phyloP scores from a whole-genome alignment of 37 sponge, comb jelly and placozoan genomes.

The Eunapius fragilis region DNA sequence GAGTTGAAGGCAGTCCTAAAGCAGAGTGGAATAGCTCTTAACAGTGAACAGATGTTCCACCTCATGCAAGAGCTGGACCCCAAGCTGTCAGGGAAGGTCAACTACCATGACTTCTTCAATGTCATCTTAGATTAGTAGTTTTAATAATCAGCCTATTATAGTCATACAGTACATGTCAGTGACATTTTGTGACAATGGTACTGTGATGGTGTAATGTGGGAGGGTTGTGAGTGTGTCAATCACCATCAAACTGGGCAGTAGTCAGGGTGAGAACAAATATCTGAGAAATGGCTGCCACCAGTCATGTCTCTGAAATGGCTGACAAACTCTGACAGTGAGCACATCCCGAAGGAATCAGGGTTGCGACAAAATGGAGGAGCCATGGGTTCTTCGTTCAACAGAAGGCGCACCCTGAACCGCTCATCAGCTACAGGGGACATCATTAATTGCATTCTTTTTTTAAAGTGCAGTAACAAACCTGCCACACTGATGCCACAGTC shows the following conservation, averaged over 20 bases:
- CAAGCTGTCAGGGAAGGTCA: conserved; percentile 23
- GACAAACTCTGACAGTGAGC: background rate
- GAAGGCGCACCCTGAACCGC: background rate
- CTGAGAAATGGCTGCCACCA: background rate
- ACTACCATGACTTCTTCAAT: conserved; percentile 42
- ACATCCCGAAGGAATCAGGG: background rate
- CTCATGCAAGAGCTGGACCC: conserved; percentile 48
- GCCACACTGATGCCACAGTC: background rate
- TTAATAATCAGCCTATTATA: background rate
- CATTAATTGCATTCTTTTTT: no score
- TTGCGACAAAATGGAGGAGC: background rate
- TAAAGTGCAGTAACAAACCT: background rate
- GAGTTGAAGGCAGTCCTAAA: conserved; percentile 19
- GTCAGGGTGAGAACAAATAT: background rate
- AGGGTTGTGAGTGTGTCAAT: background rate
- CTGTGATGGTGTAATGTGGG: background rate
- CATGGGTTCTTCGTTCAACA: background rate
- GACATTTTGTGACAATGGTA: background rate
- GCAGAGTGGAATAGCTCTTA: conserved; percentile 26
- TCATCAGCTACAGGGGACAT: background rate
- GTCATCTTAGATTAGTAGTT: conserved; percentile 35
- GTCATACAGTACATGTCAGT: background rate
- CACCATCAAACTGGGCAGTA: no score
- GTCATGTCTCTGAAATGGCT: background rate
- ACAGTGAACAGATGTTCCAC: conserved; percentile 27